A percentile compares a stretch with the other conserved stretches of the same genome.
These are phyloP conservation scores for Archilochus colubris DNA, from an alignment of 2,113 vertebrate species.

Conservation along the genomic window DNA sequence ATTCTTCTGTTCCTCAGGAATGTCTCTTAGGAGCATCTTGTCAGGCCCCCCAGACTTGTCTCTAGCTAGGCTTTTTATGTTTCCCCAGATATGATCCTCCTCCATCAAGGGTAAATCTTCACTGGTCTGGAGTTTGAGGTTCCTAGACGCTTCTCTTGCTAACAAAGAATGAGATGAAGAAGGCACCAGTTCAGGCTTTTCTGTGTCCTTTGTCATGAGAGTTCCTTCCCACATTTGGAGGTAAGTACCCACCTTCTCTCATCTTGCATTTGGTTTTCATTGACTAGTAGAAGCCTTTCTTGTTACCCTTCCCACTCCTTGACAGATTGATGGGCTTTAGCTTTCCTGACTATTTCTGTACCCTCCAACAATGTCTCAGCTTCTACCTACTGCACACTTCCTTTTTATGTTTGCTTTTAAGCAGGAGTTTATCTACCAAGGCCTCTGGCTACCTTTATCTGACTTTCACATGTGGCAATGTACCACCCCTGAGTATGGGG, in stretches of 20 bases:
- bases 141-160: not conserved
- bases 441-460: not conserved
- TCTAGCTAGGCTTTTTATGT: not conserved
- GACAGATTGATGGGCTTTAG: not conserved
- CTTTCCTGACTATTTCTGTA: not conserved
- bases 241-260: not conserved
- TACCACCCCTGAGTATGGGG: not conserved
- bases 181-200: not conserved
- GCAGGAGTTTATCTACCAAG: not conserved
- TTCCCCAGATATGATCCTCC: not conserved
- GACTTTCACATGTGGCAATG: not conserved
- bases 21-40: not conserved
- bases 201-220: not conserved
- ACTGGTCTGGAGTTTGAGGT: not conserved
- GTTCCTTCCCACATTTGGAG: not conserved
- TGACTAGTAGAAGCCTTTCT: not conserved
- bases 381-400: not conserved
- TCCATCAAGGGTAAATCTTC: not conserved
- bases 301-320: not conserved
- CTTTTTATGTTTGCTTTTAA: not conserved
- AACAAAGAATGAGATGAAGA: not conserved
- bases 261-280: not conserved
- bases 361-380: not conserved
- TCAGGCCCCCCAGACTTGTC: not conserved
- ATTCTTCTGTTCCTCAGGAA: not conserved